These are phyloP conservation scores for Pitangus sulphuratus DNA, from an alignment of 2,797 vertebrate species.

Conservation along the genomic window DNA sequence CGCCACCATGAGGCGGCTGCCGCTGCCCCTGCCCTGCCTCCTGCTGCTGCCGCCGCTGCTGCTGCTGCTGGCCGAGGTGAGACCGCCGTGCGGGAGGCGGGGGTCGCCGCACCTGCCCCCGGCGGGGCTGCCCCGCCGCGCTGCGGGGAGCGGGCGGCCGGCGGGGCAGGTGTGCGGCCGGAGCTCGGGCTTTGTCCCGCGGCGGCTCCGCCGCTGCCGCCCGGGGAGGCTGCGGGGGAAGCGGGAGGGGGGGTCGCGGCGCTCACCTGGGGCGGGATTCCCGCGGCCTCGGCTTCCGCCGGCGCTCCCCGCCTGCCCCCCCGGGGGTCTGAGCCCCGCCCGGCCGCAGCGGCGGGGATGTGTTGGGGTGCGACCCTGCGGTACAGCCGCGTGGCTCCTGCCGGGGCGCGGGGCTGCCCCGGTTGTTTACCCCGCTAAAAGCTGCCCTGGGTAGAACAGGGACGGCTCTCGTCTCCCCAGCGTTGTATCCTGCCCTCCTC, in stretches of 20 bases:
- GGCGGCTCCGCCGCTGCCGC: background rate
- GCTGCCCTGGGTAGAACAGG: background rate
- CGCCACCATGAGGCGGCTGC: constrained; percentile 35
- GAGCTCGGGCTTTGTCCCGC: constrained; percentile 1
- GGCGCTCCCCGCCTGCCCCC: background rate
- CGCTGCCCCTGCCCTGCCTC: background rate
- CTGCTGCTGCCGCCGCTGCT: background rate
- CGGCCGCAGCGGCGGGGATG: background rate
- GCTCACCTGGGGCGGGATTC: background rate
- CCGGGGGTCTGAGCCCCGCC: background rate
- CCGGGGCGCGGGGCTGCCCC: background rate
- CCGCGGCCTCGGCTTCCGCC: background rate
- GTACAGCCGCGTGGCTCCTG: background rate
- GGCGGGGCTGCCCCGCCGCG: background rate
- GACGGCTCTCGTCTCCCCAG: background rate
- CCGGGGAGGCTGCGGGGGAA: background rate
- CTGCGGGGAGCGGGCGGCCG: background rate
- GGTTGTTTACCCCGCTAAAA: background rate
- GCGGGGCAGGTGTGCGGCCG: constrained; percentile 51
- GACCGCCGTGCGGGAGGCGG: background rate
- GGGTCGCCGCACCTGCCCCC: background rate
- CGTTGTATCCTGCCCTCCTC: background rate
- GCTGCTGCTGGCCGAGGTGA: background rate
- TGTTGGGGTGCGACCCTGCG: background rate
- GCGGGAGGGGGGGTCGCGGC: too few relatives aligned